A percentile compares a stretch with the other conserved stretches of the same genome.
Evolutionary conservation across 2,113 vertebrate species (phyloP).

Genomic region (Hippocampus mohnikei): DNA sequence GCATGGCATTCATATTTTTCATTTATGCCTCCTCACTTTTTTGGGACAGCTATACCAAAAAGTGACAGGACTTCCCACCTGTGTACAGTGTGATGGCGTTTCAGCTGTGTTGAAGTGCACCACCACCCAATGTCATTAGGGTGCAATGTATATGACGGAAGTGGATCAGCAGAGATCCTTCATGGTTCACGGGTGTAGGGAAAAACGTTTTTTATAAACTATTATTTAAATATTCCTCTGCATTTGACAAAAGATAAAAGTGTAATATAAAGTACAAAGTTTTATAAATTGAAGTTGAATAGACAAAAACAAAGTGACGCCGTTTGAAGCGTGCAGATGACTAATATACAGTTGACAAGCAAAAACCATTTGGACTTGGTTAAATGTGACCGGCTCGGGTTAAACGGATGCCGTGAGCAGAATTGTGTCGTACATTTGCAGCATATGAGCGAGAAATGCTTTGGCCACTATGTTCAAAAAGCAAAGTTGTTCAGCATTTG

Average conservation of each 20-base stretch:
- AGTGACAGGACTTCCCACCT: conserved; percentile 80
- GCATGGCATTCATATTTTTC: conserved; percentile 95
- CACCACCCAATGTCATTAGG: conserved; percentile 76
- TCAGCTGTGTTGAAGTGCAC: conserved; percentile 83
- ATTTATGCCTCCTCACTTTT: conserved; percentile 91
- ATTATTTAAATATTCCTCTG: conserved; percentile 80
- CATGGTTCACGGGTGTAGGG: conserved; percentile 57
- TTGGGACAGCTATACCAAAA: conserved; percentile 88
- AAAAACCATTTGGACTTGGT: conserved; percentile 83
- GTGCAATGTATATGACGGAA: conserved; percentile 77
- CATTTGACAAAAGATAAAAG: conserved; percentile 81
- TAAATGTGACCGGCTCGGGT: conserved; percentile 79
- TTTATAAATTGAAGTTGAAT: conserved; percentile 81
- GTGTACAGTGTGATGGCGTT: conserved; percentile 77
- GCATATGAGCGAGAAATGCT: conserved; percentile 86
- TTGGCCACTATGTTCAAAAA: conserved; percentile 72
- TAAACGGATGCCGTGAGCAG: conserved; percentile 77
- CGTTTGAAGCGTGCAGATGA: conserved; percentile 75
- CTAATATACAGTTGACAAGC: conserved; percentile 73
- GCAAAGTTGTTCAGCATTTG: conserved; percentile 82
- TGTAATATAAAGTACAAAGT: conserved; percentile 86
- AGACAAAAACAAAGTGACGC: conserved; percentile 68
- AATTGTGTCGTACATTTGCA: conserved; percentile 82
- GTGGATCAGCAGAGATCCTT: conserved; percentile 78
- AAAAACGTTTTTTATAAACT: conserved; percentile 75